Evolutionary conservation across 2,113 vertebrate species (phyloP), one percentile per base, ranked within the genome.

Genomic region (Hippocampus guttulatus): DNA sequence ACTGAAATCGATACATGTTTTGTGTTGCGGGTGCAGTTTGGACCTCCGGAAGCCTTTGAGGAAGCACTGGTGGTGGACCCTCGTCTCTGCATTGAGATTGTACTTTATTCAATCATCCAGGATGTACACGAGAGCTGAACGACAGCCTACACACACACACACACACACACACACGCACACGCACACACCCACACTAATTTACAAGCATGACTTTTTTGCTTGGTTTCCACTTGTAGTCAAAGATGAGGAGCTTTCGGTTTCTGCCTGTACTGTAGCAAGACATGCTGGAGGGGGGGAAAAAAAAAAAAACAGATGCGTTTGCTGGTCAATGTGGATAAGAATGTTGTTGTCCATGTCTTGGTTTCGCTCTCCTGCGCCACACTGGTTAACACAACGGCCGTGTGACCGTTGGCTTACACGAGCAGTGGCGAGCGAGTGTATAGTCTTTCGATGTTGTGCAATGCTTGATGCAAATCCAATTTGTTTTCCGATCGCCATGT

Each of bases 31-130:
- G 40, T 64, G 71, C 25, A 64, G 30, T 73, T 76, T 51, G 63
- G 33, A 79, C 69, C 69, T 47, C 79, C 77, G 47, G 74, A 55
- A 71, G 65, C 70, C 67, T 69, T 66, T n/a, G 68, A 69, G 74
- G 80, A 12, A 6, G 11, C 67, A 60, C 58, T 51, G 67, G 58
- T 38, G 77, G 74, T 38, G 71, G 83, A 84, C 85, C 83, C 84
- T 78, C 78, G 81, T 86, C 63, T 75, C 67, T 70, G 78, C 76
- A 80, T 75, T 23, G 74, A 69, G 27, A 74, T 69, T 84, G 60
- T 81, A 81, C 15, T 87, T 86, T 90, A 87, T 70, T 77, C 84
- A 82, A 79, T 75, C 38, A 21, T 77, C 74, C 72, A 82, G 84
- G 85, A 88, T 82, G 82, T 87, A 77, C 80, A 79, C 52, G 0